A percentile compares a stretch with the other conserved stretches of the same genome.
Conservation (phyloP, 2,113 vertebrate genomes). For the Lates calcarifer region DNA sequence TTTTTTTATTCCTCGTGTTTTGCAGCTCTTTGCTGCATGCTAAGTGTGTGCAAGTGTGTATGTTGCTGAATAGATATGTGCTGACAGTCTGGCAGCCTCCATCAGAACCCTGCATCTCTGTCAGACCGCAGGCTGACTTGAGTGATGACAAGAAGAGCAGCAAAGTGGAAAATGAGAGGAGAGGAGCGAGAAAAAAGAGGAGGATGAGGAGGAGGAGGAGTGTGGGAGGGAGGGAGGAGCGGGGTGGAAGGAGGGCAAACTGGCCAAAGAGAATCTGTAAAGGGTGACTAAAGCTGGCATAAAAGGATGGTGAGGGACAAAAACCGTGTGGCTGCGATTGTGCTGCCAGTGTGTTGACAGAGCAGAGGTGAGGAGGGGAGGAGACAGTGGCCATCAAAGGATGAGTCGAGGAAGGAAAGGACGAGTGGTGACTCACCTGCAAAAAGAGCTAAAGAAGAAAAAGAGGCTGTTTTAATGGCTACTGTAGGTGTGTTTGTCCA, state of each 20-base stretch:
- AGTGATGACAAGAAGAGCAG: constrained; percentile 69
- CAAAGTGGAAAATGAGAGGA: constrained; percentile 66
- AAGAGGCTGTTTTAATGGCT: constrained; percentile 22
- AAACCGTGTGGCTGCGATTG: background rate
- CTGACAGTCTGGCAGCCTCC: constrained; percentile 74
- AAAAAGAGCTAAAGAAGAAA: constrained; percentile 20
- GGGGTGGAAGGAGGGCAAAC: constrained; percentile 15
- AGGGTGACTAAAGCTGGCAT: constrained; percentile 13
- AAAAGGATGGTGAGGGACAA: background rate
- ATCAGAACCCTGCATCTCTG: constrained; percentile 64
- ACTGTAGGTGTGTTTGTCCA: constrained; percentile 25
- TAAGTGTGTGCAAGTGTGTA: constrained; percentile 54
- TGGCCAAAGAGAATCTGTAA: constrained; percentile 33
- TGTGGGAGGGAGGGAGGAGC: constrained; percentile 27
- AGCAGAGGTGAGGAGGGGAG: constrained; percentile 31
- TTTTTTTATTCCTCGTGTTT: background rate
- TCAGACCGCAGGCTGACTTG: constrained; percentile 66
- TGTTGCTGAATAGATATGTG: constrained; percentile 64
- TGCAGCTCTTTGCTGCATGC: constrained; percentile 43
- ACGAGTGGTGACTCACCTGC: constrained; percentile 21
- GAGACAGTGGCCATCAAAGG: constrained; percentile 23
- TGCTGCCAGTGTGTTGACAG: constrained; percentile 12
- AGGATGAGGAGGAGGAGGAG: constrained; percentile 23
- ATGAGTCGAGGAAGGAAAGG: background rate
- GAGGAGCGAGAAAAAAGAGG: constrained; percentile 29